These are phyloP conservation scores for Sarcophaga caerulescens DNA, from an alignment of 2,888 invertebrate genomes.

Conservation along the genomic window DNA sequence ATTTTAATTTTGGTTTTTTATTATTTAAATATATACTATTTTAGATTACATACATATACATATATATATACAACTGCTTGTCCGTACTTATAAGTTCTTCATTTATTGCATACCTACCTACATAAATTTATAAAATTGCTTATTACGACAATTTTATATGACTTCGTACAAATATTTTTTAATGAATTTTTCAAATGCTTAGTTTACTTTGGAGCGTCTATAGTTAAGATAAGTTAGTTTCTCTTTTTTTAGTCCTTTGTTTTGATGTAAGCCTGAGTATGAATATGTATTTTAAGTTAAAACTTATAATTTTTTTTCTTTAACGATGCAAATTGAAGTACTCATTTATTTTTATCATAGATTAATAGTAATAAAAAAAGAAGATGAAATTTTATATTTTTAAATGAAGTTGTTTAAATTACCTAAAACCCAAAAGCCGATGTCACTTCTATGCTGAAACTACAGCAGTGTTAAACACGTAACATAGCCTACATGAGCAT, in stretches of 20 bases:
- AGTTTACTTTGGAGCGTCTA: background rate
- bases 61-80: slow-evolving; percentile 29
- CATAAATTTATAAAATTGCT: slow-evolving; percentile 33
- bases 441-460: no score
- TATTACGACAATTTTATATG: slow-evolving; percentile 40
- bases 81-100: slow-evolving; percentile 49
- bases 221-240: background rate
- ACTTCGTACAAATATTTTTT: slow-evolving; percentile 66
- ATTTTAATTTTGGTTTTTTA: slow-evolving; percentile 25
- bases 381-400: background rate
- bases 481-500: no score
- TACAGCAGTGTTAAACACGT: no score
- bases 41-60: slow-evolving; percentile 2
- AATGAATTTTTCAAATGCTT: slow-evolving; percentile 32
- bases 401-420: slow-evolving; percentile 1
- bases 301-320: slow-evolving; percentile 43
- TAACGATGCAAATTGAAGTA: slow-evolving; percentile 16
- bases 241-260: slow-evolving; percentile 14
- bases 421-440: slow-evolving; percentile 84
- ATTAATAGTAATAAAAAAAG: background rate
- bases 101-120: background rate
- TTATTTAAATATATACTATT: slow-evolving; percentile 30
- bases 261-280: slow-evolving; percentile 17
- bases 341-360: slow-evolving; percentile 11
- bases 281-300: slow-evolving; percentile 35